These are phyloP conservation scores for Lamproptera curius DNA, from an alignment of 2,888 invertebrate species.

Conservation along the genomic window DNA sequence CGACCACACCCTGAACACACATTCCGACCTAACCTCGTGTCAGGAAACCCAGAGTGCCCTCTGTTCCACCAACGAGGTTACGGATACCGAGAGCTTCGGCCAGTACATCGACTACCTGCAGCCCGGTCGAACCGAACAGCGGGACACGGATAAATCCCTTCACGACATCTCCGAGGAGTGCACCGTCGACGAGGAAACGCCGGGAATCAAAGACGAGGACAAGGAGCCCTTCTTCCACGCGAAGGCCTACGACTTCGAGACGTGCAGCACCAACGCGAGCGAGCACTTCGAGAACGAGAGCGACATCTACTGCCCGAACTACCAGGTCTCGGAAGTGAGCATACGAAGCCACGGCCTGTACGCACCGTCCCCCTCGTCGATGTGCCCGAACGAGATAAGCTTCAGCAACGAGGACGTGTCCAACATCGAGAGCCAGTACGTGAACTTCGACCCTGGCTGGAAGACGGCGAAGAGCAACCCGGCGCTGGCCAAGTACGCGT, in stretches of 20 bases:
- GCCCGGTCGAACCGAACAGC: conserved; percentile 52
- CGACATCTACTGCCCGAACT: conserved; percentile 79
- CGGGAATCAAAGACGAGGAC: conserved; percentile 44
- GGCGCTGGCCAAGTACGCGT: conserved; percentile 58
- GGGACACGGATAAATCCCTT: conserved; percentile 61
- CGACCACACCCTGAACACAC: conserved; percentile 70
- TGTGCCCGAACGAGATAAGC: conserved; percentile 72
- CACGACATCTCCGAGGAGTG: conserved; percentile 71
- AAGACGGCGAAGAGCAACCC: conserved; percentile 65
- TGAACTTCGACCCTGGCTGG: conserved; percentile 78
- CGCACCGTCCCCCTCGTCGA: conserved; percentile 78
- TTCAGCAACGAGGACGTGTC: conserved; percentile 73
- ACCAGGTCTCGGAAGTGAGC: conserved; percentile 81
- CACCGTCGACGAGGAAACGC: conserved; percentile 62
- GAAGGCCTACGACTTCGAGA: conserved; percentile 67
- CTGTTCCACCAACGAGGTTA: conserved; percentile 71
- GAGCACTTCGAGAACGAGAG: conserved; percentile 78
- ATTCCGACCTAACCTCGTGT: conserved; percentile 67
- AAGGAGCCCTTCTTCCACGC: conserved; percentile 65
- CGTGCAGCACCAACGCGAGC: conserved; percentile 66
- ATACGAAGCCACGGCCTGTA: conserved; percentile 81
- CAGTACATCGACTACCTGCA: conserved; percentile 71
- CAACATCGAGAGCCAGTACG: conserved; percentile 72
- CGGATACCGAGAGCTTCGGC: conserved; percentile 72
- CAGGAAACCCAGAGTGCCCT: conserved; percentile 72